These are phyloP conservation scores for Phaenicophaeus curvirostris DNA, from an alignment of 2,797 vertebrate species.

Conservation along the genomic window DNA sequence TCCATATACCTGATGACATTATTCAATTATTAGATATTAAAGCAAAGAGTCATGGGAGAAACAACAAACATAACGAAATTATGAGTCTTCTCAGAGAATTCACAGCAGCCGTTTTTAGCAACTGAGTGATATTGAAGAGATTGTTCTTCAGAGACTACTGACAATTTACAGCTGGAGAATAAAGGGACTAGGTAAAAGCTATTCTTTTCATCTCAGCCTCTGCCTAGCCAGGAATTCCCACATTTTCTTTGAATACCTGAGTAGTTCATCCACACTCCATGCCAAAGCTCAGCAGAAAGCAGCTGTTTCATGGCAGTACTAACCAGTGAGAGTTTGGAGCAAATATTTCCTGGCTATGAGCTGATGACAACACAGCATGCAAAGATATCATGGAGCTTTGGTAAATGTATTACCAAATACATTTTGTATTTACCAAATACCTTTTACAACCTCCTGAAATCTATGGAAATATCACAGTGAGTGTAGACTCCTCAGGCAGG, in stretches of 20 bases:
- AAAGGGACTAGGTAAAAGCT: not conserved
- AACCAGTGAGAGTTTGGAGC: accelerated
- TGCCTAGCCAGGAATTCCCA: not conserved
- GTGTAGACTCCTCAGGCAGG: not conserved
- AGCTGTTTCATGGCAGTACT: not conserved
- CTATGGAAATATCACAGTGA: not conserved
- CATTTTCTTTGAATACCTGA: not conserved
- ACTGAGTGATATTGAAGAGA: not conserved
- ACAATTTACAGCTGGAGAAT: not conserved
- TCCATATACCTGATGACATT: not conserved
- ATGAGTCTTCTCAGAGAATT: not conserved
- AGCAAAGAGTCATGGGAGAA: not conserved
- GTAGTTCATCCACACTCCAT: not conserved
- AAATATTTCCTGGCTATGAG: not conserved
- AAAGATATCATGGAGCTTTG: not conserved
- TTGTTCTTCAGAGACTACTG: not conserved
- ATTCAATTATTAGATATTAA: not conserved
- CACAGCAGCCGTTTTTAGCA: not conserved
- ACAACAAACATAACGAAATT: not conserved
- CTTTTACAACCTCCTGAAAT: not conserved
- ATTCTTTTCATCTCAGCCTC: not conserved
- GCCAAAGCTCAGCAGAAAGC: not conserved
- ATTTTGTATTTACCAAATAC: not conserved
- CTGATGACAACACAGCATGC: not conserved
- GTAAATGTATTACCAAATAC: too few species aligned